Conservation (phyloP, 2,888 invertebrate genomes). For the Tachystola acroxantha region DNA sequence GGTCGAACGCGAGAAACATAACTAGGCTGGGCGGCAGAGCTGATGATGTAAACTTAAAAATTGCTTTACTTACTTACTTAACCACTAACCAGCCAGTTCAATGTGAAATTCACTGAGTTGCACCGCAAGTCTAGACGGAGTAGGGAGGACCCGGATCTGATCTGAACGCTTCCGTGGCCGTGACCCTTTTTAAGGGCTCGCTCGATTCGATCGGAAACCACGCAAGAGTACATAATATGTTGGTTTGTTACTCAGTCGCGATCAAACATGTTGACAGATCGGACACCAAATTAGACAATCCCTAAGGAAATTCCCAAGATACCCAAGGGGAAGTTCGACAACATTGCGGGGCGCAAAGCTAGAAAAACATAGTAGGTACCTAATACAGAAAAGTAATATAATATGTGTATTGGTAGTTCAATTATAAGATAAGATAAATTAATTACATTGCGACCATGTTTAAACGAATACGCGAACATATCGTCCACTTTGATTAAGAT, state of each 20-base stretch:
- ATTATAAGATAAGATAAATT: too few species aligned
- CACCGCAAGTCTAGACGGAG: conserved; percentile 42
- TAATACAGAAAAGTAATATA: too few species aligned
- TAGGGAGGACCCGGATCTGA: conserved; percentile 60
- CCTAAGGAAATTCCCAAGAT: too few species aligned
- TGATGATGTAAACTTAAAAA: conserved; percentile 77
- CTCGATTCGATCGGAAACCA: conserved; percentile 9
- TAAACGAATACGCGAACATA: conserved; percentile 16
- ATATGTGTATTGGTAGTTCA: too few species aligned
- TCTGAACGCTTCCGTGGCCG: conserved; percentile 45
- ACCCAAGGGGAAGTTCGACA: too few species aligned
- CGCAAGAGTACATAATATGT: neutral
- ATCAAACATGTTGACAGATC: neutral
- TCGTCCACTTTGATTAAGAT: conserved; percentile 36
- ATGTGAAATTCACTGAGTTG: conserved; percentile 65
- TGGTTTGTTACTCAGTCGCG: too few species aligned
- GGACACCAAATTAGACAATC: too few species aligned
- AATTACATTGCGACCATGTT: neutral
- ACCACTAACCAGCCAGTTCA: conserved; percentile 62
- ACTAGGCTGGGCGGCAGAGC: conserved; percentile 70
- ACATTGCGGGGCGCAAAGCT: too few species aligned
- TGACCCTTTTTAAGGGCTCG: conserved; percentile 34
- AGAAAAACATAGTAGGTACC: too few species aligned
- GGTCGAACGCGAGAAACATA: conserved; percentile 76
- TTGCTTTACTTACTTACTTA: conserved; percentile 76